Base-by-base conservation (phyloP, 1,140 invertebrate genomes). In the Apis dorsata region DNA sequence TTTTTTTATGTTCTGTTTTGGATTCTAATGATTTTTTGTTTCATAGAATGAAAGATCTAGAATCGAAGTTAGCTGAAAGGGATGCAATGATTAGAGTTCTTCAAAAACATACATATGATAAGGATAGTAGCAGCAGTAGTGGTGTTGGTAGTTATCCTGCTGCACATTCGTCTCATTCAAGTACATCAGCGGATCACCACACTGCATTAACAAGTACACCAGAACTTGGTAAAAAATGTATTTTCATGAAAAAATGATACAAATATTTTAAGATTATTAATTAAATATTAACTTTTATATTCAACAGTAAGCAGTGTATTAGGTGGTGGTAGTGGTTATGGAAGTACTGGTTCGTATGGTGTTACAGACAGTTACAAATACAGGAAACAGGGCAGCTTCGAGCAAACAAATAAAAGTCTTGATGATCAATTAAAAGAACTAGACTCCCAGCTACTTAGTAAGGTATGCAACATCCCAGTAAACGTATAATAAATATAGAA, bases 41-140 rank as follows among this genome's bases (percentile, higher is more conserved):
- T 91, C 91, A 11, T 89, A 98, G 97, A 91, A 95, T 98, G 78
- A 98, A 98, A 94, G 97, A 98, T 93, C 92, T 98, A 65, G 97
- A 98, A 93, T 97, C 97, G 2, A 97, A 98, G 91, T 94, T 98
- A 75, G 97, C 97, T 0, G 97, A 98, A 93, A 96, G 96, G 85
- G 97, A 98, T 92, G 97, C 97, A 0, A 98, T 98, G 97, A 98
- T 98, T 84, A 96, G 96, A 85, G 97, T 98, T 8, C 94, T 98
- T 24, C 97, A 98, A 91, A 97, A 97, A 87, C 97, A 97, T 90
- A 97, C 96, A 2, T 95, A 95, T 60, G 96, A 96, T 81, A 96
- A 96, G 88, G 95, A 95, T 78, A 94, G 94, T n/a, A 94, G 93
- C 75, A 94, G 94, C 80, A 94, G 92, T 84, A 87, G 86, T 8